phyloP scores from a whole-genome alignment of 1,140 invertebrate genomes.

The Bilobella aurantiaca region DNA sequence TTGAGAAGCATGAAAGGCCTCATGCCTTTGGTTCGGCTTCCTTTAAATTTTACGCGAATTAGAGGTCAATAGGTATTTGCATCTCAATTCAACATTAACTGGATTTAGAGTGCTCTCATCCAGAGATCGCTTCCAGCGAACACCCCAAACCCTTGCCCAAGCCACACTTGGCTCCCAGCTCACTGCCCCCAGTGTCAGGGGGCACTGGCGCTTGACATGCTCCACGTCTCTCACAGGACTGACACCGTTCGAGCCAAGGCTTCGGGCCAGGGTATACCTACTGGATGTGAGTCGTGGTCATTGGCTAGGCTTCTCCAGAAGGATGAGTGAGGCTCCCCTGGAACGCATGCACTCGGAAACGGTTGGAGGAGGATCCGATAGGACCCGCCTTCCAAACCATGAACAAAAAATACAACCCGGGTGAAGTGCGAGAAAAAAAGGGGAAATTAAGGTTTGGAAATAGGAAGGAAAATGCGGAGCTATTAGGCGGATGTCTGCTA shows the following conservation, averaged over 20 bases:
- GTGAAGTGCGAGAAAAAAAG: constrained; percentile 29
- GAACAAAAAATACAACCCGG: constrained; percentile 35
- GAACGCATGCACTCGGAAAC: constrained; percentile 29
- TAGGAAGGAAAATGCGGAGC: no score
- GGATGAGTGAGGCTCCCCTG: no score
- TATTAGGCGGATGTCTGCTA: no score
- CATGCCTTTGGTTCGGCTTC: constrained; percentile 32
- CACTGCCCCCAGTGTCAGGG: no score
- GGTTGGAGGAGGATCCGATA: constrained; percentile 26
- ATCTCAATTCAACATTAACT: constrained; percentile 37
- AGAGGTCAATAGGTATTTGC: constrained; percentile 37
- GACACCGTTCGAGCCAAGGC: no score
- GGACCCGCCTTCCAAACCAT: constrained; percentile 33
- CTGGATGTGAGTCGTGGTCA: no score
- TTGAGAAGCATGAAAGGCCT: constrained; percentile 28
- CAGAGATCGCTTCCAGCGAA: not conserved
- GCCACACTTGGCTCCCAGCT: no score
- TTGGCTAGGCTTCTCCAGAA: no score
- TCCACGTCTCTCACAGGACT: no score
- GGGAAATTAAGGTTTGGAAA: constrained; percentile 33
- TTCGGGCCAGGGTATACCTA: no score
- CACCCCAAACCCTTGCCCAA: no score
- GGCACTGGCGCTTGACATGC: no score
- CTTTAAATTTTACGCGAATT: constrained; percentile 36
- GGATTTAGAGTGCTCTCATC: constrained; percentile 25